phyloP scores from a whole-genome alignment of 2,113 vertebrate species.

The Phrynosoma platyrhinos region DNA sequence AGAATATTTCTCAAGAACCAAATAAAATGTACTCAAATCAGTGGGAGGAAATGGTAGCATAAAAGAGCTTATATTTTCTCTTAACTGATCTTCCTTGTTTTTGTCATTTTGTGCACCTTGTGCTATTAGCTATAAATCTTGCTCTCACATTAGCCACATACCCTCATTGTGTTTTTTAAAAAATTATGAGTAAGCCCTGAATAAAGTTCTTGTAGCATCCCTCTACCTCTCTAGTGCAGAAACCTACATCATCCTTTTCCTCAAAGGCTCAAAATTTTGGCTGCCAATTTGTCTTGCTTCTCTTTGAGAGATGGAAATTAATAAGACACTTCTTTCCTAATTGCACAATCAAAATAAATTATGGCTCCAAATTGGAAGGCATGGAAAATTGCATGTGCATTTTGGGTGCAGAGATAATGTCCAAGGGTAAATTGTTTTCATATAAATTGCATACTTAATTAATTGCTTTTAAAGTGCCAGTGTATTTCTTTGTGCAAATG shows the following conservation, averaged over 20 bases:
- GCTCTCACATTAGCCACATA: constrained; percentile 13
- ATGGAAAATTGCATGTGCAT: constrained; percentile 69
- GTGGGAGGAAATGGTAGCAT: neutral
- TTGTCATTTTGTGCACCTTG: constrained; percentile 41
- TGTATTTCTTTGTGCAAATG: constrained; percentile 69
- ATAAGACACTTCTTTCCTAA: constrained; percentile 78
- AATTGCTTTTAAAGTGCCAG: constrained; percentile 70
- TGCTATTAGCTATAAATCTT: constrained; percentile 25
- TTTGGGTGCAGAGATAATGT: constrained; percentile 74
- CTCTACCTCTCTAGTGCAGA: constrained; percentile 22
- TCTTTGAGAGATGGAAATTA: constrained; percentile 72
- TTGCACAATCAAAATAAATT: constrained; percentile 80
- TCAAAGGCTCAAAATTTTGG: constrained; percentile 57
- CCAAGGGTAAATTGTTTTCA: constrained; percentile 72
- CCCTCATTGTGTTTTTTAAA: constrained; percentile 42
- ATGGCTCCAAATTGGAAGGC: constrained; percentile 73
- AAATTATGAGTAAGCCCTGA: neutral
- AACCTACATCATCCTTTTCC: constrained; percentile 45
- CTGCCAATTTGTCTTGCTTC: constrained; percentile 71
- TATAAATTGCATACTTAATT: constrained; percentile 77
- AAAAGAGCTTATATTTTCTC: neutral
- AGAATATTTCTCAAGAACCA: neutral
- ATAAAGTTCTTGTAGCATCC: constrained; percentile 45
- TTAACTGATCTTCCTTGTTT: constrained; percentile 31
- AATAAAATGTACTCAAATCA: constrained; percentile 18